phyloP scores from a whole-genome alignment of 2,888 invertebrate species.

The Coleophora deauratella region DNA sequence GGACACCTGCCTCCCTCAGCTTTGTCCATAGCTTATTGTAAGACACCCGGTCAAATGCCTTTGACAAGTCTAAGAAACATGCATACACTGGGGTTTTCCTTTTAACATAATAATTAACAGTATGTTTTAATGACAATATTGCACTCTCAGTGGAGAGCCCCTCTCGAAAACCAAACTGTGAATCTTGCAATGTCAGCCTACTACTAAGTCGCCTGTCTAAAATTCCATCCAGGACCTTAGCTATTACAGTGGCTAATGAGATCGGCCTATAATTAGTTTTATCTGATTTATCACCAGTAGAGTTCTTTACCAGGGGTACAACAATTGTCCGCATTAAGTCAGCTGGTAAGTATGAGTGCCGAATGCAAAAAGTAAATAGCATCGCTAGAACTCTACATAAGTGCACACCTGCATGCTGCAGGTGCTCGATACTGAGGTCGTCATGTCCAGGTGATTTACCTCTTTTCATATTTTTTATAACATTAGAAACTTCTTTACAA shows the following conservation, averaged over 20 bases:
- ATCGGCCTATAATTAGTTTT: conserved; percentile 6
- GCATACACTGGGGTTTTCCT: no score
- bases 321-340: conserved; percentile 8
- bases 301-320: conserved; percentile 10
- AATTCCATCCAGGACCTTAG: conserved; percentile 5
- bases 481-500: background rate
- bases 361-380: background rate
- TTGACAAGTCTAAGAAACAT: no score
- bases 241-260: conserved; percentile 4
- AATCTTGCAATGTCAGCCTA: background rate
- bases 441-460: background rate
- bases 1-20: no score
- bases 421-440: background rate
- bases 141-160: conserved; percentile 1
- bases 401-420: background rate
- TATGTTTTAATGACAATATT: background rate
- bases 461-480: background rate
- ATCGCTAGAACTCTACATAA: background rate
- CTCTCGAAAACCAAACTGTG: background rate
- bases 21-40: no score
- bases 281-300: conserved; percentile 4
- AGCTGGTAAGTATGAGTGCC: background rate
- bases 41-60: no score
- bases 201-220: background rate
- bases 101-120: no score